These are phyloP conservation scores for Ceratotherium simum DNA, from an alignment of 2,113 vertebrate species.

Conservation along the genomic window DNA sequence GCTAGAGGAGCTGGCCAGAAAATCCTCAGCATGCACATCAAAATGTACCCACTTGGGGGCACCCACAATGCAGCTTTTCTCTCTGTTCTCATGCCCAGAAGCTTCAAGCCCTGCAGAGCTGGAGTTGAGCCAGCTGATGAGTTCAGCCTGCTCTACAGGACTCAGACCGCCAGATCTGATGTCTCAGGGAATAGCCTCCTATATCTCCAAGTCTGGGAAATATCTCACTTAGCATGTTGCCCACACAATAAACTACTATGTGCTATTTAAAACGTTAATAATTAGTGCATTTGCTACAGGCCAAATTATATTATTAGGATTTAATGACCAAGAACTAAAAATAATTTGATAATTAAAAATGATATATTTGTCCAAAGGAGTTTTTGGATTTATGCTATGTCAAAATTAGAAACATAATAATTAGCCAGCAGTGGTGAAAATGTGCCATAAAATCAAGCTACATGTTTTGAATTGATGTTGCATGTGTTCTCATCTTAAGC, in stretches of 20 bases:
- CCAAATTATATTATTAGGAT: conserved; percentile 51
- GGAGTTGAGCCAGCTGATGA: conserved; percentile 26
- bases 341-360: conserved; percentile 65
- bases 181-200: conserved; percentile 23
- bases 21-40: conserved; percentile 72
- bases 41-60: conserved; percentile 81
- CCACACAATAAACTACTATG: conserved; percentile 31
- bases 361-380: conserved; percentile 25
- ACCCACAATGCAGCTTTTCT: conserved; percentile 76
- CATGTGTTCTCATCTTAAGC: not conserved
- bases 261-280: conserved; percentile 60
- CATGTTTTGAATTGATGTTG: not conserved
- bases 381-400: conserved; percentile 29
- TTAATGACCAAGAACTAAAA: conserved; percentile 66
- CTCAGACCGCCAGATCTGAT: conserved; percentile 24
- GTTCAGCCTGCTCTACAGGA: not conserved
- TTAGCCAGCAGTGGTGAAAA: conserved; percentile 31
- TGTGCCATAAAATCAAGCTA: conserved; percentile 48
- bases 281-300: conserved; percentile 11
- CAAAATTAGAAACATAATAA: conserved; percentile 54
- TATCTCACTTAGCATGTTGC: conserved; percentile 38
- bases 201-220: not conserved
- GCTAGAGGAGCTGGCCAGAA: not conserved
- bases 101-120: not conserved
- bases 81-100: conserved; percentile 34